Percentiles rank a stretch among this genome's conserved stretches.
Conservation (phyloP, 2,888 invertebrate species). For the Muscina levida region DNA sequence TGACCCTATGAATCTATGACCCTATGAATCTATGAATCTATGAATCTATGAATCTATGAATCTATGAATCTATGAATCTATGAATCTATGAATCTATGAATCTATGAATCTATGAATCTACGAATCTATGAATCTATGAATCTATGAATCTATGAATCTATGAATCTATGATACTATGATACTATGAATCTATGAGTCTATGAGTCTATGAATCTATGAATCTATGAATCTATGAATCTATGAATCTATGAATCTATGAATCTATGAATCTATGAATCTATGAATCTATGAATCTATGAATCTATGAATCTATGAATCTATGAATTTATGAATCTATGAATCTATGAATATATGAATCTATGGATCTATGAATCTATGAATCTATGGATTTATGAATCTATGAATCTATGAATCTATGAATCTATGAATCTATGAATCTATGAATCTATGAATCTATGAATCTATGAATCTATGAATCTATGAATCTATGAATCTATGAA, state of each 20-base stretch:
- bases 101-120: neutral
- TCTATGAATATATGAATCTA: no score
- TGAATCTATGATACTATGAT: neutral
- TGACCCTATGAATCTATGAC: neutral
- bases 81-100: neutral
- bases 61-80: neutral
- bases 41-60: neutral
- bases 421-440: neutral
- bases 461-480: neutral
- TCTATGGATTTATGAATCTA: no score
- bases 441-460: neutral
- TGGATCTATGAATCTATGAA: no score
- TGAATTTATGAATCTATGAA: no score
- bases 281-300: neutral
- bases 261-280: neutral
- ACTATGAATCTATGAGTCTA: neutral
- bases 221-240: neutral
- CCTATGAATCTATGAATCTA: no score
- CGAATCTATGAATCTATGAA: no score
- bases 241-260: neutral
- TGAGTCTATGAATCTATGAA: no score
- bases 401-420: neutral
- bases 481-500: neutral
- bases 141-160: neutral
- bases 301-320: no score